phyloP scores from a whole-genome alignment of 2,797 vertebrate genomes.

The Neosilurus hyrtlii region DNA sequence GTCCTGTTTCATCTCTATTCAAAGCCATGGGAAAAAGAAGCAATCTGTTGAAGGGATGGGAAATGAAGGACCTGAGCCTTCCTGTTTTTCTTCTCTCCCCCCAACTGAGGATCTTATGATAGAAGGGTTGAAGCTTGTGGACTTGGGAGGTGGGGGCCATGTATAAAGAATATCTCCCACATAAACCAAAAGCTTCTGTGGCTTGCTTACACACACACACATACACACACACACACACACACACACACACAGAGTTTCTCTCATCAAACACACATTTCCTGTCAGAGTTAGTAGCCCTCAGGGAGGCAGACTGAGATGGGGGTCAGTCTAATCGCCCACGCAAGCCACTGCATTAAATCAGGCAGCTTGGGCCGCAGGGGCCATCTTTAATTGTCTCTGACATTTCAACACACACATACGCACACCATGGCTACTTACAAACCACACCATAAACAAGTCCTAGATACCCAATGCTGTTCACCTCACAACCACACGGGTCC shows the following conservation, averaged over 20 bases:
- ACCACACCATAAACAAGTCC: slow-evolving; percentile 52
- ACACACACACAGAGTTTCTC: slow-evolving; percentile 3
- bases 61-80: slow-evolving; percentile 67
- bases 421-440: slow-evolving; percentile 42
- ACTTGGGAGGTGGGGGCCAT: slow-evolving; percentile 41
- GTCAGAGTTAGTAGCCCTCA: slow-evolving; percentile 7
- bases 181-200: slow-evolving; percentile 49
- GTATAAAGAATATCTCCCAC: slow-evolving; percentile 53
- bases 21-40: slow-evolving; percentile 61
- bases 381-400: slow-evolving; percentile 53
- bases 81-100: slow-evolving; percentile 63
- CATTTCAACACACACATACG: slow-evolving; percentile 37
- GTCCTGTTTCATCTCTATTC: slow-evolving; percentile 65
- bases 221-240: slow-evolving; percentile 13
- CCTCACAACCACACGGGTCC: slow-evolving; percentile 24
- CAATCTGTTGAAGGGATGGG: slow-evolving; percentile 67
- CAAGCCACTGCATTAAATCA: slow-evolving; percentile 55
- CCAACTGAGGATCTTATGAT: slow-evolving; percentile 60
- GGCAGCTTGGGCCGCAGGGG: slow-evolving; percentile 41
- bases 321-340: slow-evolving; percentile 55
- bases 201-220: slow-evolving; percentile 45
- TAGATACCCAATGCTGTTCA: slow-evolving; percentile 37
- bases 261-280: slow-evolving; percentile 27
- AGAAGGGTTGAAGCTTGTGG: slow-evolving; percentile 50
- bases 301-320: slow-evolving; percentile 45